Conservation (phyloP, 2,113 vertebrate genomes). For the Sula dactylatra region DNA sequence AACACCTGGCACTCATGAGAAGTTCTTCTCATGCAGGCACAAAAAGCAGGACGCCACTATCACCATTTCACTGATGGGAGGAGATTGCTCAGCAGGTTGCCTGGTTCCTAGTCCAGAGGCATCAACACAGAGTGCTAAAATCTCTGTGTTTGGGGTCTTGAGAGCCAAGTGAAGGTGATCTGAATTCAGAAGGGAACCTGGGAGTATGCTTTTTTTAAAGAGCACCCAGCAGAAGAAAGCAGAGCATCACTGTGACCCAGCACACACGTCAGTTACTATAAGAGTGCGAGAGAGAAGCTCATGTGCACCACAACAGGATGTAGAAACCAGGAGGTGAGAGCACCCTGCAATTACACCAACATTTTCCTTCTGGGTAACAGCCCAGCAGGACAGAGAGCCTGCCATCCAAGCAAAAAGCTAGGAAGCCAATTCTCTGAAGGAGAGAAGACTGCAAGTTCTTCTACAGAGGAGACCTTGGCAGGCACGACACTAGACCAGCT, state of each 20-base stretch:
- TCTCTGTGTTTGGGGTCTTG: background rate
- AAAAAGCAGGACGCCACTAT: background rate
- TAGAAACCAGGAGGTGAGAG: background rate
- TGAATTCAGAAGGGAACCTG: background rate
- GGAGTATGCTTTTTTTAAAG: background rate
- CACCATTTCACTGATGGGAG: background rate
- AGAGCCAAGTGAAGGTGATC: background rate
- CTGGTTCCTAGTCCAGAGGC: background rate
- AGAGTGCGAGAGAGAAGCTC: background rate
- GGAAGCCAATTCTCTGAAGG: background rate
- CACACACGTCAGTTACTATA: background rate
- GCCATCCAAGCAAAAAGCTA: background rate
- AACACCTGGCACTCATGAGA: background rate
- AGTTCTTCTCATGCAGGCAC: background rate
- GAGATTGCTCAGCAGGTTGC: background rate
- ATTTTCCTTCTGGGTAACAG: background rate
- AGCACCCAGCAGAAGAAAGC: background rate
- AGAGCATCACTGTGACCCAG: background rate
- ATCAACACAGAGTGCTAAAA: background rate
- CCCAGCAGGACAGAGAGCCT: background rate
- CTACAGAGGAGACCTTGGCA: background rate
- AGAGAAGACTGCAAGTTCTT: background rate
- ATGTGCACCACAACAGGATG: background rate
- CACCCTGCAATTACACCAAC: background rate
- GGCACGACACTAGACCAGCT: background rate